Base-by-base conservation (phyloP, 2,888 invertebrate genomes). In the Ichneumon xanthorius region DNA sequence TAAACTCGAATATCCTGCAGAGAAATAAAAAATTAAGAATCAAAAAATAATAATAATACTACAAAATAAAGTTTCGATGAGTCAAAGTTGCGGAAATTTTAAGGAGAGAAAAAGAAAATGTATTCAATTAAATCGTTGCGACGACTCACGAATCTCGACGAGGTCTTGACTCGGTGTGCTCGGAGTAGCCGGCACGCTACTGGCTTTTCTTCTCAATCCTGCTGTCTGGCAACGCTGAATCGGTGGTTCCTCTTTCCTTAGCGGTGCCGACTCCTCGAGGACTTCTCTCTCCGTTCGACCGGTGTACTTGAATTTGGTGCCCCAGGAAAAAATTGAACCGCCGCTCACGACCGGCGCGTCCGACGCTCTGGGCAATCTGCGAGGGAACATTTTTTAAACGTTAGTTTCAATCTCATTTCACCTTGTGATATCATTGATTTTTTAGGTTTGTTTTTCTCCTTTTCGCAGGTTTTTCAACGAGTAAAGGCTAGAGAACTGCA, bases 211-310 rank as follows among this genome's bases (percentile, higher is more conserved):
- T 93, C 94, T 93, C 55, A 96, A 94, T 91, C 96, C 95, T 76
- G 95, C 95, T 85, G 96, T 95, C 90, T 95, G 95, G 93, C 96
- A 96, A 89, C 96, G 96, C 82, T 95, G 94, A 93, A 96, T 94
- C 90, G 96, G 95, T 88, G 95, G 96, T 94, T 92, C 67, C 94
- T 94, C 88, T 94, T 96, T 92, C 63, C 94, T 91, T 70, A 94
- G 91, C 37, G 94, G 94, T 68, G 96, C 96, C 90, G 96, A 96
- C 91, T 98, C 97, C 93, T 97, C 97, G 82, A 98, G 95, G 85
- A 99, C 98, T 95, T 99, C 99, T 65, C 97, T 96, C 94, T 99
- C 98, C 68, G 98, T 98, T 89, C 98, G 96, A 0, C 99, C 99
- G 91, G 97, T 96, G 94, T 99, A 99, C 91, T 97, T 97, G 94